Base-by-base conservation (phyloP, 2,797 vertebrate genomes). In the Anguilla marmorata region DNA sequence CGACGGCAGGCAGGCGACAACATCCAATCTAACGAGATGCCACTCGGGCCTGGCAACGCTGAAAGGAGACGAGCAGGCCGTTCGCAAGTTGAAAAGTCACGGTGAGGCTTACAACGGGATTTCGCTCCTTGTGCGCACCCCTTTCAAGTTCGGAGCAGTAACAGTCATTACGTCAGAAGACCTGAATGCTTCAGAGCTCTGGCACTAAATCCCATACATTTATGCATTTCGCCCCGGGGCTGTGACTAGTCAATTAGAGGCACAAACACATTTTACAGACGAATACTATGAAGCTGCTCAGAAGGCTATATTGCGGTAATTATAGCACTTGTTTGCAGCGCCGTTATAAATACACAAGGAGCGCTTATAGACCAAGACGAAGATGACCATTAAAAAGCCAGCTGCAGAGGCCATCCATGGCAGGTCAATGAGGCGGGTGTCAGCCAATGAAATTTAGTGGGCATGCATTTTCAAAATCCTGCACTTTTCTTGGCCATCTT, bases 401-500 rank as follows among this genome's bases (percentile, higher is more conserved):
- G 14, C 58, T 52, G 41, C 7, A 45, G 30, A 87, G 79, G 86
- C 72, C 86, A 11, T 50, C 72, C 37, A 48, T 3, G 76, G n/a
- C 8, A 33, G 86, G 50, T 79, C 86, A 87, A 87, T 82, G 86
- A 87, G 72, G 48, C n/a, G 16, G 2, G 30, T 58, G 86, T 80
- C 85, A 60, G 58, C 41, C 27, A 24, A 74, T 63, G 27, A 86
- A 90, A 90, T 86, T 82, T 79, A 60, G 88, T 80, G 87, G 41
- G 24, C 2, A 24, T 45, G 54, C 9, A 58, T 60, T 86, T 88
- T 85, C 45, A 87, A 84, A 86, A 87, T 90, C 66, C 83, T 48
- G 89, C 69, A 86, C 33, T 88, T 91, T 90, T 85, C 87, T 54
- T 45, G 27, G 41, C 60, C 85, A 84, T 58, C 88, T 88, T 90